Evolutionary conservation across 2,797 vertebrate genomes (phyloP).

Genomic region (Phalanger gymnotis): DNA sequence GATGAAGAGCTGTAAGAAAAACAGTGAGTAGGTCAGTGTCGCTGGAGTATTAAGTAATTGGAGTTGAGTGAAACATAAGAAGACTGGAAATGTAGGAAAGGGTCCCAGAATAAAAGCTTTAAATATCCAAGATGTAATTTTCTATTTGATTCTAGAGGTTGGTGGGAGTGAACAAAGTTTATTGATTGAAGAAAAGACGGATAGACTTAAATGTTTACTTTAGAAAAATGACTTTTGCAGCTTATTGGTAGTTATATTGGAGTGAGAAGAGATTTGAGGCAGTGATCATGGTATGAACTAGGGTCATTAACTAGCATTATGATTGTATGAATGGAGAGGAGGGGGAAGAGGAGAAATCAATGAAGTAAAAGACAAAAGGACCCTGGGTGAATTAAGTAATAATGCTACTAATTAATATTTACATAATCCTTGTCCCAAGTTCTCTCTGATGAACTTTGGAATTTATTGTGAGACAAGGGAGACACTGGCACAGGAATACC

Average conservation of each 20-base stretch:
- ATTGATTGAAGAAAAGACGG: not conserved
- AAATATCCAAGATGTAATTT: no score
- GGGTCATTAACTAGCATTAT: not conserved
- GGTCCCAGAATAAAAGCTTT: no score
- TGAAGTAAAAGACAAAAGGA: not conserved
- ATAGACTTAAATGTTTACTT: not conserved
- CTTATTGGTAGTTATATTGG: not conserved
- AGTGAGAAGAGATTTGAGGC: not conserved
- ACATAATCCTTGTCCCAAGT: not conserved
- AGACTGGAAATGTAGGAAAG: no score
- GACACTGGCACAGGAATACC: not conserved
- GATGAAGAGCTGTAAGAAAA: not conserved
- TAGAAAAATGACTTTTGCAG: not conserved
- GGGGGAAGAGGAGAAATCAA: not conserved
- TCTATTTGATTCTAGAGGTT: no score
- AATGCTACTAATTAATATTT: not conserved
- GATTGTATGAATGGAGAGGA: not conserved
- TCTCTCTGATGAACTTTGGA: not conserved
- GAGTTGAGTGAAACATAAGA: not conserved
- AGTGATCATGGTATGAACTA: not conserved
- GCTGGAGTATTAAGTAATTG: not conserved
- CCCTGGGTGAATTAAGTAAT: not conserved
- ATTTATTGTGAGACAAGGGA: not conserved
- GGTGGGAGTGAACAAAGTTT: not conserved
- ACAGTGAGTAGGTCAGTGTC: not conserved